Base-by-base conservation (phyloP, 1,140 invertebrate genomes). In the Stegodyphus mimosarum region DNA sequence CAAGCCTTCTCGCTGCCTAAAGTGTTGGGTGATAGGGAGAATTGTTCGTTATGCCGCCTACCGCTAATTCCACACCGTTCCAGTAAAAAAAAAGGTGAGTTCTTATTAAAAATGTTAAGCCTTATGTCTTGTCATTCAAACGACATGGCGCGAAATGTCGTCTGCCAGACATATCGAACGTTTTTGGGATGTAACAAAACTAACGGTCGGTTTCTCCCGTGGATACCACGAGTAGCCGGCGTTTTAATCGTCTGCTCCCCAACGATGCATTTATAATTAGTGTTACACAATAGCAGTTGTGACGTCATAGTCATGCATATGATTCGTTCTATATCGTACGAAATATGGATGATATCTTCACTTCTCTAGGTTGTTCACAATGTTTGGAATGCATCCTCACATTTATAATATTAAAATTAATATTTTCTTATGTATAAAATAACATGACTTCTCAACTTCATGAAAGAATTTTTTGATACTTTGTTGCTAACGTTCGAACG, bases 201-300 rank as follows among this genome's bases (percentile, higher is more conserved):
- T 73, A 81, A 81, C 79, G 79, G 79, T 73, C 70, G 64, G 53
- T 67, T 17, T 80, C 55, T 60, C 13, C 66, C 51, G 66, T 17
- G 69, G 53, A 55, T 48, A 60, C 53, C 51, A 48, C 11, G 50
- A 60, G 49, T 69, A 48, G 77, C 77, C 77, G 77, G 77, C 64
- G 51, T 80, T 80, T 69, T 60, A 71, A 80, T 80, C 79, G n/a
- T 15, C 15, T 71, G 66, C 76, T 63, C 9, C 17, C 66, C 77
- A 55, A 15, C 66, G 76, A 69, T 78, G 76, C 76, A 73, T 81
- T 73, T 64, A 73, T 81, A 81, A 81, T 73, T 73, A 81, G 70
- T 51, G 17, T 81, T 81, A 73, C 79, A 71, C 53, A 73, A 80
- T 71, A 64, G 70, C 10, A 52, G 13, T 4, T 17, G 33, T 71